These are phyloP conservation scores for Cheilinus undulatus DNA, from an alignment of 2,113 vertebrate species.

Conservation along the genomic window DNA sequence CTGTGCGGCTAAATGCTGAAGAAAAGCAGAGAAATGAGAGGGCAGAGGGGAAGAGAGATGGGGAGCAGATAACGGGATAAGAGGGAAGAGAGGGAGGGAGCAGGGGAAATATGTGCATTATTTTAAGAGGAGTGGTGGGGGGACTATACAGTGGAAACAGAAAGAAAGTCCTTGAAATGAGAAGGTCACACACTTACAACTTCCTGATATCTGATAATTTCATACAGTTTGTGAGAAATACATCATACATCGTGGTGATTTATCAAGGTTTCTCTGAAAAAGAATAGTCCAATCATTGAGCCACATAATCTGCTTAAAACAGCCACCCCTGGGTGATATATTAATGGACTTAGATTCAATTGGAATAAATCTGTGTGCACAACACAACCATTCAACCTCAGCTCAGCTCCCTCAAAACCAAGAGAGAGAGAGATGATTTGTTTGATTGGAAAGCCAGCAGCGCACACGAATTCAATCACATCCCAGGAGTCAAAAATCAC, in stretches of 20 bases:
- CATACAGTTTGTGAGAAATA: constrained; percentile 2
- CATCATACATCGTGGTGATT: background rate
- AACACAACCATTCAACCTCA: constrained; percentile 32
- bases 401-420: constrained; percentile 30
- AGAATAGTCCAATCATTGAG: background rate
- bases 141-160: constrained; percentile 16
- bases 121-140: constrained; percentile 21
- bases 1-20: constrained; percentile 4
- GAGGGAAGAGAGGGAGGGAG: background rate
- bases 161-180: constrained; percentile 44
- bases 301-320: constrained; percentile 12
- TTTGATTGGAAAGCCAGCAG: constrained; percentile 62
- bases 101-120: constrained; percentile 29
- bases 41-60: background rate
- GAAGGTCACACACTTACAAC: constrained; percentile 51
- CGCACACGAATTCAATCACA: constrained; percentile 61
- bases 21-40: background rate
- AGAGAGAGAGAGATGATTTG: constrained; percentile 45
- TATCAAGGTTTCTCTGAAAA: background rate
- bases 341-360: constrained; percentile 48
- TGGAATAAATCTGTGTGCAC: constrained; percentile 55
- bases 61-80: constrained; percentile 5
- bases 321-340: constrained; percentile 17
- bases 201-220: too few relatives aligned
- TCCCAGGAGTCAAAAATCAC: constrained; percentile 45